Conservation (phyloP, 2,797 vertebrate species). For the Alosa sapidissima region DNA sequence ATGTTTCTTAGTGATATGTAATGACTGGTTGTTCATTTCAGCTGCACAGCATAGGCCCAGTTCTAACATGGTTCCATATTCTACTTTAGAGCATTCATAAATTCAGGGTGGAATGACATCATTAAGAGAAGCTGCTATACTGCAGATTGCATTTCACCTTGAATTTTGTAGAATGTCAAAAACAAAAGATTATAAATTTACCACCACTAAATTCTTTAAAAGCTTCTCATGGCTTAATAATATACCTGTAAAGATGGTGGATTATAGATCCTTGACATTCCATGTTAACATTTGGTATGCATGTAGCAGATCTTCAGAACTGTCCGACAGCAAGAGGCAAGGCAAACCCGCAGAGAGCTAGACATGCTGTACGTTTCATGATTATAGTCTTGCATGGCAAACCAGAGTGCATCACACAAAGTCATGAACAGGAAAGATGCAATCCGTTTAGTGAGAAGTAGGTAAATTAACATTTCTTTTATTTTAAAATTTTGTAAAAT, state of each 20-base stretch:
- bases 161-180: not conserved
- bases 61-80: not conserved
- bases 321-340: not conserved
- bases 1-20: not conserved
- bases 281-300: not conserved
- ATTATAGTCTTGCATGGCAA: not conserved
- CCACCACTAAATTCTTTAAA: not conserved
- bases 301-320: not conserved
- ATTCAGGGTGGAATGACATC: not conserved
- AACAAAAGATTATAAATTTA: not conserved
- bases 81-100: not conserved
- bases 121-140: not conserved
- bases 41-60: not conserved
- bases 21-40: not conserved
- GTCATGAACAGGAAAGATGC: constrained; percentile 63
- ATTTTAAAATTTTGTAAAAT: constrained; percentile 80
- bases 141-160: not conserved
- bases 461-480: constrained; percentile 73
- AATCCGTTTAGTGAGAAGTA: constrained; percentile 63
- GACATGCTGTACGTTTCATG: constrained; percentile 7
- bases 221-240: not conserved
- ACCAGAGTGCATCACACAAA: constrained; percentile 58
- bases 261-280: not conserved
- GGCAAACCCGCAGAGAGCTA: not conserved
- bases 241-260: not conserved